Evolutionary conservation across 2,113 vertebrate species (phyloP), one percentile per base, ranked within the genome.

Genomic region (Pollachius pollachius): DNA sequence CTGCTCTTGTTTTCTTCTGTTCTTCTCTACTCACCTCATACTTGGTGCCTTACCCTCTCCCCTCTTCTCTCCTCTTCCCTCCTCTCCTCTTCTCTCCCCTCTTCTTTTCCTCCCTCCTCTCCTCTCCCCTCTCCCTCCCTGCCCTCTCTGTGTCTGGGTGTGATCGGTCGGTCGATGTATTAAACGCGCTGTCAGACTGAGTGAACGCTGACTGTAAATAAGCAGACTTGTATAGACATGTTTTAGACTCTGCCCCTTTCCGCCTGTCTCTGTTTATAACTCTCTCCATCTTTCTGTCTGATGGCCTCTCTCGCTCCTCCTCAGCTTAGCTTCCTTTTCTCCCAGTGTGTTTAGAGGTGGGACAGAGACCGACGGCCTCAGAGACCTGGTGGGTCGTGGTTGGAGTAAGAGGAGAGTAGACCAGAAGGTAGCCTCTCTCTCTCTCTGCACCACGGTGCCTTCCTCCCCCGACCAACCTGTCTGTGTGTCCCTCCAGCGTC

Each of bases 221-320:
- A 30, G 27, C 30, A n/a, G 62, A 64, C 62, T 64, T 30, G 34
- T 63, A 64, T n/a, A 64, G 30, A 41, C 34, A n/a, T 64, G 62
- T 64, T 41, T 64, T 64, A 41, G 17, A 15, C 11, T 41, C 62
- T 64, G 13, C 23, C 62, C 9, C 12, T 21, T 19, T 60, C 17
- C 12, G 8, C 60, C 5, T n/a, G 15, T 25, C 34, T 41, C 34
- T 41, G 30, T 41, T 34, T 34, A 41, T 41, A 16, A 21, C 64
- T 52, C 64, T 66, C 16, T 60, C 23, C 78, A 65, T 62, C 48
- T 70, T 60, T 73, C 37, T 67, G 5, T 57, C 90, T 19, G 11
- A n/a, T 21, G 15, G 16, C n/a, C 37, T 67, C 2, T 67, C 15
- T 56, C 12, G 5, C 2, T 15, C 6, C 17, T 56, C 54, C 17